phyloP scores from a whole-genome alignment of 1,140 invertebrate species.

The Eupristina koningsbergeri region DNA sequence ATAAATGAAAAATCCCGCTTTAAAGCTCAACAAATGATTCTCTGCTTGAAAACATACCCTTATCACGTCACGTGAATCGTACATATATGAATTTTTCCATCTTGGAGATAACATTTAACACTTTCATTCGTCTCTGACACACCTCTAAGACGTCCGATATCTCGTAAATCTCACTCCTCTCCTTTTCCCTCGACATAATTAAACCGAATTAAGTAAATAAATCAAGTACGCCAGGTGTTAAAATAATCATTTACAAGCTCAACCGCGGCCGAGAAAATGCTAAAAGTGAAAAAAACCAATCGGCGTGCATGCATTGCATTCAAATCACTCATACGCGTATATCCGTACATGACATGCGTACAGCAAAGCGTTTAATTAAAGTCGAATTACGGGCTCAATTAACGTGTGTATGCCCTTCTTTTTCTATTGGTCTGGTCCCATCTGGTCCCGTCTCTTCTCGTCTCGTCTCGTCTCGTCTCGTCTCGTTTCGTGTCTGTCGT shows the following conservation, averaged over 20 bases:
- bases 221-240: conserved; percentile 33
- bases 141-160: conserved; percentile 9
- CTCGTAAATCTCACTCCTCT: not conserved
- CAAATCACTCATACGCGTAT: conserved; percentile 24
- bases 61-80: conserved; percentile 6
- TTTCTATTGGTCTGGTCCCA: not conserved
- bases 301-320: not conserved
- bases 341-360: not conserved
- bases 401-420: not conserved
- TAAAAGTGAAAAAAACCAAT: not conserved
- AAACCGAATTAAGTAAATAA: conserved; percentile 35
- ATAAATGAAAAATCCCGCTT: not conserved
- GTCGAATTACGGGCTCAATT: conserved; percentile 42
- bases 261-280: not conserved
- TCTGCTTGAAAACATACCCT: not conserved
- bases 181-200: conserved; percentile 18
- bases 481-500: not conserved
- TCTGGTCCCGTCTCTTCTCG: not conserved
- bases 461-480: not conserved
- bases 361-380: conserved; percentile 38
- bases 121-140: conserved; percentile 14
- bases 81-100: not conserved
- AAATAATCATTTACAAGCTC: conserved; percentile 28
- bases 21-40: not conserved
- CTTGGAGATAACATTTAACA: conserved; percentile 1